Percentiles rank a stretch among this genome's conserved stretches.
Conservation (phyloP, 92 coral and sea anemone species). For the Plumapathes pennacea region DNA sequence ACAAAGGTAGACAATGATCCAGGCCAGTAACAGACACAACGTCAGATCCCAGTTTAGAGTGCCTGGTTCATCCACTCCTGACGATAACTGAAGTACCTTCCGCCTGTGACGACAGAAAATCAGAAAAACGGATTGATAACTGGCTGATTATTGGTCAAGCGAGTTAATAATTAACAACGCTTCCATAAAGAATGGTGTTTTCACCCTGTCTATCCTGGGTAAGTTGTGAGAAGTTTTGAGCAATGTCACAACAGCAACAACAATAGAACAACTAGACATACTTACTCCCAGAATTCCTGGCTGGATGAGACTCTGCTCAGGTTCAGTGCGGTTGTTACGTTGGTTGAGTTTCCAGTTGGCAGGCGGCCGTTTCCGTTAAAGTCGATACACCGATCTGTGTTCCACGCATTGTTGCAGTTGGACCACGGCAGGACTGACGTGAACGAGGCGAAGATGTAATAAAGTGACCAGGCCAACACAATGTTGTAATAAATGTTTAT, state of each 20-base stretch:
- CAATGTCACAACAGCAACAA: too few species aligned
- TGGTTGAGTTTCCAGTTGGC: constrained; percentile 19
- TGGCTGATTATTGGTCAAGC: too few species aligned
- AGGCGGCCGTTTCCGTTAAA: too few species aligned
- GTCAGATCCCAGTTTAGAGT: constrained; percentile 66
- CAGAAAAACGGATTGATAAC: neutral
- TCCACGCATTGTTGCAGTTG: constrained; percentile 60
- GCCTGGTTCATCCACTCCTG: constrained; percentile 47
- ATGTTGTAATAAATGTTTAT: constrained; percentile 64
- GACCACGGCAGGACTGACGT: constrained; percentile 56
- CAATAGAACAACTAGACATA: constrained; percentile 23
- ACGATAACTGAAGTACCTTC: constrained; percentile 48
- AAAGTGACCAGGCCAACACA: constrained; percentile 59
- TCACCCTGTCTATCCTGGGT: too few species aligned
- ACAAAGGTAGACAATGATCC: constrained; percentile 75
- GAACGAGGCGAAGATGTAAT: constrained; percentile 66
- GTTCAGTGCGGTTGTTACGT: constrained; percentile 4
- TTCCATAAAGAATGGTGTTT: too few species aligned
- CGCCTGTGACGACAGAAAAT: constrained; percentile 9
- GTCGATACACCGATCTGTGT: constrained; percentile 37
- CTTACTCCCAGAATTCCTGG: constrained; percentile 72
- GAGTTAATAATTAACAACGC: too few species aligned
- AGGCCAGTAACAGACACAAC: constrained; percentile 65
- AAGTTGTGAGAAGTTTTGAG: too few species aligned
- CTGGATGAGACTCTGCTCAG: constrained; percentile 38